Evolutionary conservation across 1,140 invertebrate species (phyloP).

Genomic region (Zaprionus tsacasi): DNA sequence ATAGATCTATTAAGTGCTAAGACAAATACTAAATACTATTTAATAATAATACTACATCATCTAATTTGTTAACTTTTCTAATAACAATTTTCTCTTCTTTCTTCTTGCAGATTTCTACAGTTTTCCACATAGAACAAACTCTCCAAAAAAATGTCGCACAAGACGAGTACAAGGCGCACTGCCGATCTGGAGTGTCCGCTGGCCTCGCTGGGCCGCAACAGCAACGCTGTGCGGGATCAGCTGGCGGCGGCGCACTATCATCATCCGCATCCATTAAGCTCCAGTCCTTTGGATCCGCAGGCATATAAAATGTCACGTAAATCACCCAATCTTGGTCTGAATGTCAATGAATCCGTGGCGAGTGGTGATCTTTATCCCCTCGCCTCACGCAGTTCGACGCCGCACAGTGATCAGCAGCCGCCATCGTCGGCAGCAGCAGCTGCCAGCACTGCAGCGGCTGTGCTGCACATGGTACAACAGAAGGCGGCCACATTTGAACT

Average conservation of each 20-base stretch:
- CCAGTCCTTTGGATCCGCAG: slow-evolving; percentile 84
- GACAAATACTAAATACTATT: too few species aligned
- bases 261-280: slow-evolving; percentile 84
- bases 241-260: slow-evolving; percentile 72
- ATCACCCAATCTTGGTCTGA: slow-evolving; percentile 73
- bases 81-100: background rate
- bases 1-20: too few species aligned
- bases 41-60: too few species aligned
- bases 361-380: slow-evolving; percentile 42
- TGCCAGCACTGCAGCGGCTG: slow-evolving; percentile 42
- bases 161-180: slow-evolving; percentile 71
- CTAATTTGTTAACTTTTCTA: background rate
- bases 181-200: slow-evolving; percentile 85
- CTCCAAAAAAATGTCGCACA: slow-evolving; percentile 71
- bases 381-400: slow-evolving; percentile 53
- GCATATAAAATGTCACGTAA: slow-evolving; percentile 84
- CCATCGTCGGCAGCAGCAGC: slow-evolving; percentile 26
- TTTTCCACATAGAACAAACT: background rate
- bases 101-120: slow-evolving; percentile 38
- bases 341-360: slow-evolving; percentile 58
- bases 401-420: slow-evolving; percentile 46
- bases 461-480: slow-evolving; percentile 76
- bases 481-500: slow-evolving; percentile 83
- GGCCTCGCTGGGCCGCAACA: slow-evolving; percentile 86
- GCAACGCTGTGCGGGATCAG: slow-evolving; percentile 83